Evolutionary conservation across 2,888 invertebrate genomes (phyloP), one percentile per base, ranked within the genome.

Genomic region (Epinotia brunnichana): DNA sequence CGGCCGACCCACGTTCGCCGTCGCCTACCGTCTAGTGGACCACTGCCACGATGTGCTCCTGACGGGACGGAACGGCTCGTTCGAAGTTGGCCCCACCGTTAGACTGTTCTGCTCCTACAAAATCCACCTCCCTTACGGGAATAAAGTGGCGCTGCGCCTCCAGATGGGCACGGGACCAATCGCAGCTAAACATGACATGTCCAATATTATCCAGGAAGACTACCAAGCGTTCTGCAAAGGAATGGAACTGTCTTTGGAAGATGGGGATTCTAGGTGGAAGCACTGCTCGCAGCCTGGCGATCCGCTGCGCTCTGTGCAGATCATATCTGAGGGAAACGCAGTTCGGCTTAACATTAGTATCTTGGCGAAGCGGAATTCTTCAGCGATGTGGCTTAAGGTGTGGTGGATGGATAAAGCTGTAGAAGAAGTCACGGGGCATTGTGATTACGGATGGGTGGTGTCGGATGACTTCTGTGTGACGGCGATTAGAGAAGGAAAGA

Each of bases 371-470:
- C 87, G 84, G 75, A 87, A 89, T 76, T 85, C 88, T 0, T 87
- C 90, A 10, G 87, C 92, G 4, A 94, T 94, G 88, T 94, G 94
- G 87, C 79, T 95, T 78, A 94, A 94, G 77, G 93, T 95, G 73
- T 94, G 94, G 85, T 96, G 95, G 90, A 94, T 94, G 85, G 95
- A 95, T 62, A 94, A 95, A 77, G 93, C 95, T 1, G 87, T 95
- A 3, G 93, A 94, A 5, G 95, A 94, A 29, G 85, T 96, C 2
- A 94, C 95, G 29, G 95, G 95, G 0, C 94, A 94, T 76, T 96
- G 96, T 85, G 95, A 95, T 60, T 96, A 95, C 78, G 96, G 96
- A 0, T 96, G 96, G 96, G 94, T 96, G 73, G 89, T 95, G 3
- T 90, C 95, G 74, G 94, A 94, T 62, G 95, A 95, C 78, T 95